phyloP scores from a whole-genome alignment of 2,113 vertebrate species.

The Desmodus rotundus region DNA sequence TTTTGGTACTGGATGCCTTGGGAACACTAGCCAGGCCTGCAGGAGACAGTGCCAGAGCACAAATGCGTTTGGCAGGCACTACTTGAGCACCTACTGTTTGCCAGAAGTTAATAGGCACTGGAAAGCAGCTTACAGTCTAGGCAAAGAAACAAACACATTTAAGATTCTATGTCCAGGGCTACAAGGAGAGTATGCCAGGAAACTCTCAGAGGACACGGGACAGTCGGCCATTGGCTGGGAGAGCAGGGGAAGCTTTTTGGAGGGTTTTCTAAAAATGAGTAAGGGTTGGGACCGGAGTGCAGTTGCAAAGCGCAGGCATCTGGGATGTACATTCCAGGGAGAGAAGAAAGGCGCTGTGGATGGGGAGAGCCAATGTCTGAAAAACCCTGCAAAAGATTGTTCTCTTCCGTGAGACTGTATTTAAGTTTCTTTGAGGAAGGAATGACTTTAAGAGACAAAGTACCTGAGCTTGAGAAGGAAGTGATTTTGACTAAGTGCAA shows the following conservation, averaged over 20 bases:
- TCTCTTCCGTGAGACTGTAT: neutral
- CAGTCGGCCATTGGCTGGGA: neutral
- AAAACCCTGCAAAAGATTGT: neutral
- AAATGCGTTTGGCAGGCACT: fast-evolving
- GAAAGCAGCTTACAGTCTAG: neutral
- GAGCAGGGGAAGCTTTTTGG: neutral
- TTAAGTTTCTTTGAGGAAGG: neutral
- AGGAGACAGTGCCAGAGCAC: neutral
- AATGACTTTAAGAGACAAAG: neutral
- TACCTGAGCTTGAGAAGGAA: neutral
- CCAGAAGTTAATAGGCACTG: neutral
- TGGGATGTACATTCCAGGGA: neutral
- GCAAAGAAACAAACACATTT: neutral
- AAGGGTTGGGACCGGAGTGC: too few relatives aligned
- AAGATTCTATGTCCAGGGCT: neutral
- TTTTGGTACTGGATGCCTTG: neutral
- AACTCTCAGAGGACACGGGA: neutral
- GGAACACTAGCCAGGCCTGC: neutral
- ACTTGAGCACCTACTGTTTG: neutral
- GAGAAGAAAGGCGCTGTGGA: neutral
- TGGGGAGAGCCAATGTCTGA: neutral
- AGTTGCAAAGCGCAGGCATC: neutral
- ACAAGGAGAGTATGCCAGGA: neutral
- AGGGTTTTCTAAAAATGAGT: neutral
- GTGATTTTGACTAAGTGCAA: neutral